Evolutionary conservation across 2,797 vertebrate species (phyloP).

Genomic region (Melanitta fusca): DNA sequence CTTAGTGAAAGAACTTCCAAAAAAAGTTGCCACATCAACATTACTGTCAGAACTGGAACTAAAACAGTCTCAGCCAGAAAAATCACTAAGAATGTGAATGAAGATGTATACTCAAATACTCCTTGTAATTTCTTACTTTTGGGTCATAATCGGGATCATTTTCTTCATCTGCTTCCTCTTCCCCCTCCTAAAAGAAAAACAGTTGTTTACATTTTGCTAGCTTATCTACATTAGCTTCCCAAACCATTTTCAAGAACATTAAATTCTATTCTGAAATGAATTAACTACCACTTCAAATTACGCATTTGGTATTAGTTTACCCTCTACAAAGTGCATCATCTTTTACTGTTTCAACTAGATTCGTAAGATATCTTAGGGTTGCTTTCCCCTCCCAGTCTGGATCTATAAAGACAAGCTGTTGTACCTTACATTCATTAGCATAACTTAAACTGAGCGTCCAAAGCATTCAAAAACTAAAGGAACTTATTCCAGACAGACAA

Average conservation of each 20-base stretch:
- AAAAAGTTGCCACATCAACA: neutral
- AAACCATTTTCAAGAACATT: neutral
- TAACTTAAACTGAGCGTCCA: neutral
- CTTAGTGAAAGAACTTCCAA: neutral
- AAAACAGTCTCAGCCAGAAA: neutral
- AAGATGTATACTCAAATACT: neutral
- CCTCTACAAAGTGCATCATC: neutral
- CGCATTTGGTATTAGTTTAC: neutral
- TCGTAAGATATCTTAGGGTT: neutral
- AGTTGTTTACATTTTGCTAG: neutral
- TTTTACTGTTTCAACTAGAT: neutral
- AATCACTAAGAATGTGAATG: neutral
- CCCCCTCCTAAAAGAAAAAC: constrained; percentile 88
- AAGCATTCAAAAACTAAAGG: neutral
- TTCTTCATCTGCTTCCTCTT: constrained; percentile 98
- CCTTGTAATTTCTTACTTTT: constrained; percentile 85
- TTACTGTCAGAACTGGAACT: neutral
- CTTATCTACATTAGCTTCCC: neutral
- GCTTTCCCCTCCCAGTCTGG: neutral
- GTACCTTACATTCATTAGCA: neutral
- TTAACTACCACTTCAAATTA: neutral
- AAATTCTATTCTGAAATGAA: neutral
- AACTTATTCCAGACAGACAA: neutral
- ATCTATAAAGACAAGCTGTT: neutral
- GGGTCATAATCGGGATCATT: constrained; percentile 97